Evolutionary conservation across 2,888 invertebrate genomes (phyloP).

Genomic region (Cerastis rubricosa): DNA sequence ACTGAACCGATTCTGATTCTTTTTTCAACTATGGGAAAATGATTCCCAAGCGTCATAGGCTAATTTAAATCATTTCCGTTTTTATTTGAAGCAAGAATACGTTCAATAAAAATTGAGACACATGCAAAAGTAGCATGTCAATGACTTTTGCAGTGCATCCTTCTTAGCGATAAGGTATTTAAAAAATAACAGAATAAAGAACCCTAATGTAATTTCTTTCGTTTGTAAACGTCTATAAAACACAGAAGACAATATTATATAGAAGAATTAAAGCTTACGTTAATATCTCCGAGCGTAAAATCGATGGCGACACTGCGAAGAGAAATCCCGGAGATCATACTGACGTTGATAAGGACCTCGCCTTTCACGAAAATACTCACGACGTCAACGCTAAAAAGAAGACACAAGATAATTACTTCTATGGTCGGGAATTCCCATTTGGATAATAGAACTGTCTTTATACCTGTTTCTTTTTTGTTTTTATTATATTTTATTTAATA

Average conservation of each 20-base stretch:
- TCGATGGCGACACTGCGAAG: slow-evolving; percentile 71
- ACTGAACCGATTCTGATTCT: too few species aligned
- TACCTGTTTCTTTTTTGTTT: too few species aligned
- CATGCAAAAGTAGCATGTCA: neutral
- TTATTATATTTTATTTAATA: too few species aligned
- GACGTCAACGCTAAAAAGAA: slow-evolving; percentile 71
- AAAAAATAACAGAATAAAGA: neutral
- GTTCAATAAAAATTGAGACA: neutral
- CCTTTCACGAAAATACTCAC: slow-evolving; percentile 70
- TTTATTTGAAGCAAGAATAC: too few species aligned
- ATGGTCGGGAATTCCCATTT: neutral
- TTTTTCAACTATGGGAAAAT: too few species aligned
- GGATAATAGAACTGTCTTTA: neutral
- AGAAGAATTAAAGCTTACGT: slow-evolving; percentile 66
- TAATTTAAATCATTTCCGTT: too few species aligned
- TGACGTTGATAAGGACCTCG: slow-evolving; percentile 70
- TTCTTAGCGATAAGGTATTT: neutral
- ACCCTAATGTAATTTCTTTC: neutral
- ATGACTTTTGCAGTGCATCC: neutral
- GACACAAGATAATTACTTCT: neutral
- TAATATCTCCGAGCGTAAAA: slow-evolving; percentile 72
- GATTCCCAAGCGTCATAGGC: too few species aligned
- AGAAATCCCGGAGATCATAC: slow-evolving; percentile 76
- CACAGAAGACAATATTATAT: neutral
- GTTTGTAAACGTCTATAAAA: neutral